Evolutionary conservation across 2,888 invertebrate species (phyloP), one percentile per base, ranked within the genome.

Genomic region (Callosobruchus maculatus): DNA sequence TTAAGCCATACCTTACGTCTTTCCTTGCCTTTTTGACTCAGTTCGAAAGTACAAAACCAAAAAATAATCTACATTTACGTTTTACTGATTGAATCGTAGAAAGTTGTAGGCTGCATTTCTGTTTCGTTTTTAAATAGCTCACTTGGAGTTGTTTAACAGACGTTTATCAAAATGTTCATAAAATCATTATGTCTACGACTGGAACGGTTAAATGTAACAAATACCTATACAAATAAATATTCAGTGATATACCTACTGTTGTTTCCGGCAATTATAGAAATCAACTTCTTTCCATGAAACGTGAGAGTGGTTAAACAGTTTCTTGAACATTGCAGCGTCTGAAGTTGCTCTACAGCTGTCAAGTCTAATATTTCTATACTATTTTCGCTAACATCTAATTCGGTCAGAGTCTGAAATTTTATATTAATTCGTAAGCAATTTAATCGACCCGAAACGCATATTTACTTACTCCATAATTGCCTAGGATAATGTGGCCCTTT

Each of bases 311-410:
- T 92, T 73, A 96, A 88, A 76, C 91, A 88, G 86, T 96, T 96
- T 84, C 93, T 90, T 26, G 84, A 93, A 82, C 95, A 96, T 80
- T 94, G 92, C 66, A 96, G 88, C 78, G 92, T 92, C 81, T 94
- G 92, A 71, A 96, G 88, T 76, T 94, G 93, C 22, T 93, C 92
- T 72, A 96, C 88, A 2, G 95, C 94, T 72, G 93, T 92, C 80
- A 96, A 89, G 82, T 95, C 95, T 82, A 96, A 88, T 80, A 93
- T 93, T 85, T 95, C 95, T 80, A 96, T 95, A 79, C 91, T 91
- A 84, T 96, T 96, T 87, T 95, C 93, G 78, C 95, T 95, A 72
- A 96, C 92, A 84, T 96, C 95, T 84, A 96, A 86, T 79, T 95
- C 93, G 70, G 93, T 94, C 79, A 95, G 87, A 85, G 94, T 94